Percentiles rank a stretch among this genome's conserved stretches.
Conservation (phyloP, 1,140 invertebrate genomes). For the Apis dorsata region DNA sequence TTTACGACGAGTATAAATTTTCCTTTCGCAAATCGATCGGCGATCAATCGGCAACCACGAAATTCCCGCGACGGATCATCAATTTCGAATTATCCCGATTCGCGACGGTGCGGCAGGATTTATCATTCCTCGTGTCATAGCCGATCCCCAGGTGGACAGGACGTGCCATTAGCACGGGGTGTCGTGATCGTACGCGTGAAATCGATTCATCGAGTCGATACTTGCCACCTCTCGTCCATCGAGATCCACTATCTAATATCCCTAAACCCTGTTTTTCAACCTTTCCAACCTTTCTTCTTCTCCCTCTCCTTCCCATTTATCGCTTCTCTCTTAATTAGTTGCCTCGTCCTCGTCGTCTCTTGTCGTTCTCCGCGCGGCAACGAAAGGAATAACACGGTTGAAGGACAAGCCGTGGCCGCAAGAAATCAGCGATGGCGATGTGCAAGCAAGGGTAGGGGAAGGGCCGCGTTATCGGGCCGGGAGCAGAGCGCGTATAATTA, state of each 20-base stretch:
- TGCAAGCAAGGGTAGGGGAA: not conserved
- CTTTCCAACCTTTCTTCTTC: not conserved
- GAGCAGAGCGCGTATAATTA: conserved; percentile 67
- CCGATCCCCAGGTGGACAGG: not conserved
- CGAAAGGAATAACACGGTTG: too few species aligned
- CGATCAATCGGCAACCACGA: conserved; percentile 29
- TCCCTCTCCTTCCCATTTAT: conserved; percentile 35
- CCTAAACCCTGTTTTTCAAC: not conserved
- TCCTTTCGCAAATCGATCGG: conserved; percentile 25
- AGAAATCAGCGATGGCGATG: not conserved
- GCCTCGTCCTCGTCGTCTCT: not conserved
- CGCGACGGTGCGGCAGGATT: conserved; percentile 47
- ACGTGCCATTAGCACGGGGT: conserved; percentile 10
- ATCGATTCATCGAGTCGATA: conserved; percentile 41
- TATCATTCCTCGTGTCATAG: conserved; percentile 45
- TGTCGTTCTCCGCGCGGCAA: not conserved
- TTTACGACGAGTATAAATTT: not conserved
- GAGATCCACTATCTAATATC: not conserved
- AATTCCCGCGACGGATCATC: conserved; percentile 30
- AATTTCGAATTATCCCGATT: conserved; percentile 55
- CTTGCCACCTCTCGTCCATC: not conserved
- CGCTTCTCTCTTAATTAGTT: conserved; percentile 51
- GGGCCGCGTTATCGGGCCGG: conserved; percentile 33
- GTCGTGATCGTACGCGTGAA: conserved; percentile 37
- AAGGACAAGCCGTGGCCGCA: too few species aligned